phyloP scores from a whole-genome alignment of 2,888 invertebrate species.

The Tetragonisca angustula region DNA sequence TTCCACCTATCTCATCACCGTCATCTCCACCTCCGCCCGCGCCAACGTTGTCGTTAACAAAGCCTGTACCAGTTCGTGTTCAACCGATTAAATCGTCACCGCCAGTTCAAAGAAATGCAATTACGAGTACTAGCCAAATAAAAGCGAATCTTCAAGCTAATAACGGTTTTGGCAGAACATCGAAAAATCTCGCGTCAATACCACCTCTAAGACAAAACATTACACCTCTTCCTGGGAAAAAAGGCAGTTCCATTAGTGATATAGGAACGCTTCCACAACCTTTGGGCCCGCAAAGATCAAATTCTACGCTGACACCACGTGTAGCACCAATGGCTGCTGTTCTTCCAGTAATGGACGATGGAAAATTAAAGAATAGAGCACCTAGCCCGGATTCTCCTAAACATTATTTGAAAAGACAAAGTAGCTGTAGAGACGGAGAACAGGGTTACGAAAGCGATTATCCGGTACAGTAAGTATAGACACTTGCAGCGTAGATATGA shows the following conservation, averaged over 20 bases:
- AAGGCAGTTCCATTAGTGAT: constrained; percentile 64
- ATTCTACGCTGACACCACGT: constrained; percentile 81
- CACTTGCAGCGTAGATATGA: background rate
- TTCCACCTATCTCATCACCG: constrained; percentile 72
- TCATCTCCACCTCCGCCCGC: constrained; percentile 71
- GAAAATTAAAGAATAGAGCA: constrained; percentile 79
- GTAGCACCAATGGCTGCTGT: constrained; percentile 83
- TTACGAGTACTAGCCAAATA: constrained; percentile 81
- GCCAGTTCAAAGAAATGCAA: constrained; percentile 79
- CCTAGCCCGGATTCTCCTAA: constrained; percentile 82
- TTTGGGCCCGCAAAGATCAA: constrained; percentile 81
- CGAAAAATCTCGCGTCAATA: constrained; percentile 80
- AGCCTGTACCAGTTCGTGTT: constrained; percentile 81
- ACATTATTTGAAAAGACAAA: constrained; percentile 80
- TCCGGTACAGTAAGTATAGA: constrained; percentile 80
- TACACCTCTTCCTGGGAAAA: constrained; percentile 79
- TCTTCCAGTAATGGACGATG: constrained; percentile 81
- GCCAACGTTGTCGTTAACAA: constrained; percentile 75
- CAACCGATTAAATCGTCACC: constrained; percentile 82
- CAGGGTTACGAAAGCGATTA: constrained; percentile 81
- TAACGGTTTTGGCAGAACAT: constrained; percentile 72
- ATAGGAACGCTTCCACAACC: constrained; percentile 71
- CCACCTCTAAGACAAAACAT: constrained; percentile 81
- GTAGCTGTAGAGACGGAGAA: constrained; percentile 79
- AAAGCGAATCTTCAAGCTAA: constrained; percentile 80